Evolutionary conservation across 2,888 invertebrate genomes (phyloP), one percentile per base, ranked within the genome.

Genomic region (Trissonchulus sp.): DNA sequence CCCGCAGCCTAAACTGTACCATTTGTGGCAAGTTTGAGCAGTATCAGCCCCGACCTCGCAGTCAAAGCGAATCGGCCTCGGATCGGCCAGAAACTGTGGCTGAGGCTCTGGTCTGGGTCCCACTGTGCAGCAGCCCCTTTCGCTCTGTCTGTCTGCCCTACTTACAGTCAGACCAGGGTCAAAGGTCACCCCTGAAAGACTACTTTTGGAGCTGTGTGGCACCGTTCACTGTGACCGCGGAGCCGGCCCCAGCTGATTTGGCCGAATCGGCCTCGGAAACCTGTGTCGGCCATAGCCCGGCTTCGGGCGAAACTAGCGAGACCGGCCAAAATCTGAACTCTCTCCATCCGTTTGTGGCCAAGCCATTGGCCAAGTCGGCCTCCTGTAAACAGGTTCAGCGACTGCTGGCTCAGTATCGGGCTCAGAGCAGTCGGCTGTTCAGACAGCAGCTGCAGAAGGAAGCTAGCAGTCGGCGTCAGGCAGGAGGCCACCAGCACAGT

Each of bases 211-310:
- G 30, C 34, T 28, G n/a, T 28, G 15, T 65, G 15, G 8, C n/a
- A 15, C 15, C 65, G n/a, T 65, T 65, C 34, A 15, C 34, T 8
- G 8, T 34, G 3, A 18, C 18, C n/a, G 60, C 60, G n/a, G 60
- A 60, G 60, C 60, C n/a, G 60, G 60, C 18, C 60, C 65, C 65
- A 15, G 8, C 34, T 18, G 65, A 65, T 34, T 15, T 65, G 8
- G 15, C 8, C 15, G 30, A 28, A 18, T 8, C n/a, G 65, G 48
- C 48, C 48, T 48, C 48, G 8, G 95, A 18, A 90, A 90, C 76
- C 92, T 92, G 81, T 89, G 91, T 0, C 88, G 93, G 75, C 97
- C 98, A 0, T 94, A 94, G 86, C 92, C 93, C 0, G 93, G 93
- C 83, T 88, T 87, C 18, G 94, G 94, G 0, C 88, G 90, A 65